phyloP scores from a whole-genome alignment of 2,113 vertebrate genomes.

The Sturnus vulgaris region DNA sequence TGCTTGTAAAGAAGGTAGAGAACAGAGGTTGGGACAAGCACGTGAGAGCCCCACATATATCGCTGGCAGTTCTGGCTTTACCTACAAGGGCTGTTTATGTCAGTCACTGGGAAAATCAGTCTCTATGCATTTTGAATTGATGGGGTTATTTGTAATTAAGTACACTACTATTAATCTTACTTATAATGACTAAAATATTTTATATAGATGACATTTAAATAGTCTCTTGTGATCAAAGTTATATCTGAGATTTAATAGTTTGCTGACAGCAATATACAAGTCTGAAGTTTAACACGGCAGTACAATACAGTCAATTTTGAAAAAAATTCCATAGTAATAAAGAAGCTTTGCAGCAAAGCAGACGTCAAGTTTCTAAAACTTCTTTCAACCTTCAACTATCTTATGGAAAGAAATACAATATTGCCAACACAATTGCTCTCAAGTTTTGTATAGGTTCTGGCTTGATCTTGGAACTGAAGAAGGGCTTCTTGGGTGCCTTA shows the following conservation, averaged over 20 bases:
- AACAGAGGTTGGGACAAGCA: neutral
- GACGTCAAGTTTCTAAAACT: neutral
- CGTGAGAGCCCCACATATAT: fast-evolving
- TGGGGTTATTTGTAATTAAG: neutral
- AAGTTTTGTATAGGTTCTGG: neutral
- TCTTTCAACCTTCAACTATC: neutral
- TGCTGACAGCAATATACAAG: neutral
- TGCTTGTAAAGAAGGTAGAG: neutral
- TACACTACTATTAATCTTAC: neutral
- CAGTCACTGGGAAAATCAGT: neutral
- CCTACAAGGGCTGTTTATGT: neutral
- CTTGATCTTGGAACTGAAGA: neutral
- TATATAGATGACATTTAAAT: neutral
- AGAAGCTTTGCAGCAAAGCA: neutral
- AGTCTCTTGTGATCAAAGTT: neutral
- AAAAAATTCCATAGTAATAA: neutral
- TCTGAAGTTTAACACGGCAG: neutral
- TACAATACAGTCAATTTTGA: neutral
- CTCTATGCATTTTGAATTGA: neutral
- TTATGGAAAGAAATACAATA: neutral
- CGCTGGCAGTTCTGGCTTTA: neutral
- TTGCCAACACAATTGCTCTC: neutral
- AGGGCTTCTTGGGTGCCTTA: neutral
- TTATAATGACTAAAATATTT: neutral
- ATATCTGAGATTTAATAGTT: neutral